A percentile compares a stretch with the other conserved stretches of the same genome.
Evolutionary conservation across 1,140 invertebrate species (phyloP).

Genomic region (Pseudobourletiella spinata): DNA sequence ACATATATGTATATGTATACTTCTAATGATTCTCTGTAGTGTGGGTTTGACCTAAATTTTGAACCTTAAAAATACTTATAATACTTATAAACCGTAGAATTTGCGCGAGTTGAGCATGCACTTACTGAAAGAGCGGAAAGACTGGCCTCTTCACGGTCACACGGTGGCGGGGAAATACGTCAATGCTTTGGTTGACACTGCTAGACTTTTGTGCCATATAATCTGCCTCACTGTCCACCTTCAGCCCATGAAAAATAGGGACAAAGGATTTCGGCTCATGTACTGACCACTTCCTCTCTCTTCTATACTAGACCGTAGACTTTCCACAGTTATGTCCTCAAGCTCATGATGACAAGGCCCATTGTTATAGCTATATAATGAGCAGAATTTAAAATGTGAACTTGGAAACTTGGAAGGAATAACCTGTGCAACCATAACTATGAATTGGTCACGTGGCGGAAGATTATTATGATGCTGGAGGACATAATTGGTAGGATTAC

Average conservation of each 20-base stretch:
- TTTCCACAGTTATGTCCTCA: neutral
- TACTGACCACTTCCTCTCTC: slow-evolving; percentile 42
- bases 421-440: neutral
- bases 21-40: too few species aligned
- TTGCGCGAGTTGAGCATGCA: too few species aligned
- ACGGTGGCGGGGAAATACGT: too few species aligned
- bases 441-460: neutral
- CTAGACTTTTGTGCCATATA: slow-evolving; percentile 62
- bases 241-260: slow-evolving; percentile 53
- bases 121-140: too few species aligned
- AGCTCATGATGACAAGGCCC: neutral
- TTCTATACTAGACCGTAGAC: neutral
- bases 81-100: too few species aligned
- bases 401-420: neutral
- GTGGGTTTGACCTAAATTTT: too few species aligned
- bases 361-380: neutral
- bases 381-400: too few species aligned
- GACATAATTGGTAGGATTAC: neutral
- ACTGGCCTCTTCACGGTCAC: too few species aligned
- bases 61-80: too few species aligned
- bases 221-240: slow-evolving; percentile 57
- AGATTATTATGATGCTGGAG: neutral
- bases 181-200: slow-evolving; percentile 52
- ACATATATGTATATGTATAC: too few species aligned
- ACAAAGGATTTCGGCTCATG: slow-evolving; percentile 68